Evolutionary conservation across 2,113 vertebrate genomes (phyloP).

Genomic region (Phylloscopus whistleri): DNA sequence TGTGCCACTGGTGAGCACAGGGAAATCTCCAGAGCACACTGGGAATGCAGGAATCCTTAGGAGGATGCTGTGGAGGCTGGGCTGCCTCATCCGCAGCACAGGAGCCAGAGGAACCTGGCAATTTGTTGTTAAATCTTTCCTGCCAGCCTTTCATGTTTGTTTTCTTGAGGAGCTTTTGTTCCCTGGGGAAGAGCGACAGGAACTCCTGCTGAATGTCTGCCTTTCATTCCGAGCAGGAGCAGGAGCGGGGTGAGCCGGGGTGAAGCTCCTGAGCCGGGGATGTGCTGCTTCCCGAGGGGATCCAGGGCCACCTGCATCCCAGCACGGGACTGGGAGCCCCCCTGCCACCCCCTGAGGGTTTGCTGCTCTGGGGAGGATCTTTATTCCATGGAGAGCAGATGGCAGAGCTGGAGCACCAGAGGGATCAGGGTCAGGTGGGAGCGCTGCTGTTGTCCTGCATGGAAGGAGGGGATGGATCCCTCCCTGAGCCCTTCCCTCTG

Average conservation of each 20-base stretch:
- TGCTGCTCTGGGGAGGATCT: not conserved
- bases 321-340: not conserved
- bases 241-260: not conserved
- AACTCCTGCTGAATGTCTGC: not conserved
- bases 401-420: not conserved
- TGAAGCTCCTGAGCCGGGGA: not conserved
- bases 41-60: not conserved
- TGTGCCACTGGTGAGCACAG: not conserved
- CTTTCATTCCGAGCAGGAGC: not conserved
- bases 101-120: not conserved
- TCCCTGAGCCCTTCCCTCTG: not conserved
- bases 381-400: not conserved
- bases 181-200: fast-evolving
- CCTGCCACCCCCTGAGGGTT: not conserved
- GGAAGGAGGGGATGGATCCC: not conserved
- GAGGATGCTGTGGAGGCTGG: not conserved
- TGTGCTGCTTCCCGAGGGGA: fast-evolving
- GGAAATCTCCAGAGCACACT: not conserved
- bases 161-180: not conserved
- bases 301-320: not conserved
- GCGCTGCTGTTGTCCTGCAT: fast-evolving
- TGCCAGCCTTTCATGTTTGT: not conserved
- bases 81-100: not conserved
- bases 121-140: not conserved
- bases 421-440: not conserved